A percentile compares a stretch with the other conserved stretches of the same genome.
These are phyloP conservation scores for Sus scrofa DNA, from an alignment of 2,113 vertebrate species.

Conservation along the genomic window T2T-Sscrofa CM000829.6:48516001-48516500, in stretches of 20 bases:
- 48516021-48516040: not conserved
- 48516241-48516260: conserved; percentile 1
- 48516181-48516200: not conserved
- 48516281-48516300: not conserved
- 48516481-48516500: not conserved
- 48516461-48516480: not conserved
- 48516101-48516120: not conserved
- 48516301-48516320: not conserved
- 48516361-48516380: not conserved
- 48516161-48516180: not conserved
- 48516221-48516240: not conserved
- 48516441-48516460: not conserved
- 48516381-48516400: not conserved
- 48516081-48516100: not conserved
- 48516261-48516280: not conserved
- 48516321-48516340: conserved; percentile 25
- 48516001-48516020: not conserved
- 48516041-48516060: not conserved
- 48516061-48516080: not conserved
- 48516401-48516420: not conserved
- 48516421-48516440: not conserved
- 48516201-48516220: not conserved
- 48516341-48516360: not conserved
- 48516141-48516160: not conserved
- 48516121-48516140: not conserved